These are phyloP conservation scores for Orthonevra nobilis DNA, from an alignment of 2,888 invertebrate species.

Conservation along the genomic window DNA sequence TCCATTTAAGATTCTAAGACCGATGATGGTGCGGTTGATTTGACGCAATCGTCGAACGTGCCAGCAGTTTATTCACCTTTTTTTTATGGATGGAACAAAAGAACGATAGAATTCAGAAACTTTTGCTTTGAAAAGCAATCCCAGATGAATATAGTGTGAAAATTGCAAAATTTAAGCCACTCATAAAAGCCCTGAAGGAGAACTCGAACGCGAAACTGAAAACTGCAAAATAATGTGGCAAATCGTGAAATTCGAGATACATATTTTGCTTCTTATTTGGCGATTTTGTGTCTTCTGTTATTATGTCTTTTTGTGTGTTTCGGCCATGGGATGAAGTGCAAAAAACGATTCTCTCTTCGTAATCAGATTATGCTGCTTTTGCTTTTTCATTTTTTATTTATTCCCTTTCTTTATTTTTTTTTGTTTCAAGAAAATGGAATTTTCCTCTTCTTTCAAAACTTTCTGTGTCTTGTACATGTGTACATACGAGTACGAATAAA, in stretches of 20 bases:
- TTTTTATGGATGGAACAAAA: neutral
- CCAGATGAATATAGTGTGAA: slow-evolving; percentile 8
- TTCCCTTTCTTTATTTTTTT: slow-evolving; percentile 40
- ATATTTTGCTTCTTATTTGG: slow-evolving; percentile 10
- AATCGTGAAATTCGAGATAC: slow-evolving; percentile 63
- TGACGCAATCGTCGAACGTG: too few relatives aligned
- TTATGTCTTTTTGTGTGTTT: slow-evolving; percentile 11
- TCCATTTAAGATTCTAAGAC: neutral
- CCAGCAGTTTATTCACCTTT: slow-evolving; percentile 36
- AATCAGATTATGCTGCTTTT: slow-evolving; percentile 60
- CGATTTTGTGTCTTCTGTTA: slow-evolving; percentile 9
- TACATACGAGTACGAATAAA: too few relatives aligned
- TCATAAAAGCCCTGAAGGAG: slow-evolving; percentile 30
- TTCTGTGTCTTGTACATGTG: too few relatives aligned
- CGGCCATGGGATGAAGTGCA: slow-evolving; percentile 1
- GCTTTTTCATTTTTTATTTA: slow-evolving; percentile 32
- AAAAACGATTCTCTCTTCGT: slow-evolving; percentile 43
- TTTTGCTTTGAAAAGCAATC: slow-evolving; percentile 2
- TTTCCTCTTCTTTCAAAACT: slow-evolving; percentile 14
- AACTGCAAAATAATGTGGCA: slow-evolving; percentile 58
- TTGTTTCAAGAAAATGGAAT: slow-evolving; percentile 32
- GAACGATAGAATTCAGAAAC: neutral
- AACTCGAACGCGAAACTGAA: slow-evolving; percentile 41
- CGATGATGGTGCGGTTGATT: slow-evolving; percentile 4
- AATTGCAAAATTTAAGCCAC: slow-evolving; percentile 33